Base-by-base conservation (phyloP, 2,797 vertebrate species). In the Sebastes cheni region DNA sequence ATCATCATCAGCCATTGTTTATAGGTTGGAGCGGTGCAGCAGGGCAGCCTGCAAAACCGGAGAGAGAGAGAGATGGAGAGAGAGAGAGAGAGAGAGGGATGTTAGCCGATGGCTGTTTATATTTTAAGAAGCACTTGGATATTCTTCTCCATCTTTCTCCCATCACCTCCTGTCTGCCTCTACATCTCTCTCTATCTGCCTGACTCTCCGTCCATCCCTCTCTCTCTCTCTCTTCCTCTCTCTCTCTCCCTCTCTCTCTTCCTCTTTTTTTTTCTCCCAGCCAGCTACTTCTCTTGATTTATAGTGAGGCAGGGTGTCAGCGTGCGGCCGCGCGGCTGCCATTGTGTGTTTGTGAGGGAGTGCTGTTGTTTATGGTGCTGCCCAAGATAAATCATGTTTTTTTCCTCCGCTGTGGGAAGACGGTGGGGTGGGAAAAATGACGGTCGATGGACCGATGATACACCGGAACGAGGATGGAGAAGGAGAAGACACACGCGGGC, bases 221-320 rank as follows among this genome's bases (percentile, higher is more conserved):
- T n/a, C 86, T 64, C 92, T 79, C 86, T 62, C 81, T 67, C 82
- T 5, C 72, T 25, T 32, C 3, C 83, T 39, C 80, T 16, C 39
- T 14, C 11, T 5, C 39, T 42, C 36, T 42, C 77, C 67, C 80
- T 72, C 61, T 16, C 67, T 65, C 69, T 16, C 23, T 16, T 75
- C 66, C 56, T 46, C 72, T 84, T 84, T 85, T 67, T 67, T 86
- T 67, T 86, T 90, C 80, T 87, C 91, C 89, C 93, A 92, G 91
- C 95, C 92, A 95, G 94, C 95, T 95, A 95, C 96, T 96, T 95
- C 95, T 87, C 90, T 89, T 99, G 97, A 98, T 99, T 98, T 98
- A 98, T 98, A 96, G 96, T 96, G 97, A 97, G 96, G 95, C 96
- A 56, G 95, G 94, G 96, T 98, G 97, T 98, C 97, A 98, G 96